phyloP scores from a whole-genome alignment of 2,888 invertebrate species.

The Parelbella ahira region DNA sequence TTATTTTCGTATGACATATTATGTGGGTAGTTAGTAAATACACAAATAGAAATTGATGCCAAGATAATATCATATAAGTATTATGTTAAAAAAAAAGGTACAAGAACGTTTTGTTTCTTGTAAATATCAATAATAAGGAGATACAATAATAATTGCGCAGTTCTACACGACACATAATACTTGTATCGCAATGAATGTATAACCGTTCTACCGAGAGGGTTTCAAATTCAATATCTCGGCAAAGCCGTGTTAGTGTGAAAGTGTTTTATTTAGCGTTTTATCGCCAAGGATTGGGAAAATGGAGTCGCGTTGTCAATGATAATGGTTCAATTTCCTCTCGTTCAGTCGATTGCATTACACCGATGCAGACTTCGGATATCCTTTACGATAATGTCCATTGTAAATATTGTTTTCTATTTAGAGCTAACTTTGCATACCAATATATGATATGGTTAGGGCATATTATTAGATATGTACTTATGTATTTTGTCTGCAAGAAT shows the following conservation, averaged over 20 bases:
- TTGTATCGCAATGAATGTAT: slow-evolving; percentile 27
- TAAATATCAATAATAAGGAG: neutral
- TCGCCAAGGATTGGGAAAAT: slow-evolving; percentile 39
- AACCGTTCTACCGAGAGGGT: slow-evolving; percentile 45
- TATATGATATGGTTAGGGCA: too few relatives aligned
- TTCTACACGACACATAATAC: slow-evolving; percentile 4
- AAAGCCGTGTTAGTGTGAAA: slow-evolving; percentile 44
- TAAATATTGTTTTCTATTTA: slow-evolving; percentile 28
- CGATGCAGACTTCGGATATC: slow-evolving; percentile 28
- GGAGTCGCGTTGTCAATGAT: slow-evolving; percentile 42
- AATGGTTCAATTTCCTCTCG: slow-evolving; percentile 43
- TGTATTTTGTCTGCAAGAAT: too few relatives aligned
- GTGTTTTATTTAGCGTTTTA: slow-evolving; percentile 55
- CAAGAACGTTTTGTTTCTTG: neutral
- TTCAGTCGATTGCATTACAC: slow-evolving; percentile 30
- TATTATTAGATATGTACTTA: too few relatives aligned
- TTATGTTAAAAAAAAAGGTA: too few relatives aligned
- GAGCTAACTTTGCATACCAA: slow-evolving; percentile 7
- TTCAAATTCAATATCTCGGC: slow-evolving; percentile 49
- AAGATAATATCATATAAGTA: too few relatives aligned
- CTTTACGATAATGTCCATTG: slow-evolving; percentile 28
- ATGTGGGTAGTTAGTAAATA: too few relatives aligned
- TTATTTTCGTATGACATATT: too few relatives aligned
- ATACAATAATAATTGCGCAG: neutral
- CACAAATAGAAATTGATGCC: too few relatives aligned